Percentiles rank a stretch among this genome's conserved stretches.
Evolutionary conservation across 2,888 invertebrate genomes (phyloP).

Genomic region (Belgica antarctica): DNA sequence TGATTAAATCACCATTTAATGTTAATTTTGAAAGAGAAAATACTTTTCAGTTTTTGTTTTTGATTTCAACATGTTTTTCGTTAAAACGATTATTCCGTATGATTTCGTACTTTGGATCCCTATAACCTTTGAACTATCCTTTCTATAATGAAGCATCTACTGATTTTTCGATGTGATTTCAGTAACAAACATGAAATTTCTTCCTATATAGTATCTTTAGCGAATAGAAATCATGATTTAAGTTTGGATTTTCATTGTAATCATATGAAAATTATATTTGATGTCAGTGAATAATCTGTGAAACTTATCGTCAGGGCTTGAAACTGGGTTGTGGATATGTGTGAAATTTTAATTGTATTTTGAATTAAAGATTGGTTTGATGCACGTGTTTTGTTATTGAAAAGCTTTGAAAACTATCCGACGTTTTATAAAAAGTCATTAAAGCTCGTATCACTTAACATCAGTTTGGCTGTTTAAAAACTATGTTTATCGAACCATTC

Average conservation of each 20-base stretch:
- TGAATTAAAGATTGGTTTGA: not conserved
- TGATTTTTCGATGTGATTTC: conserved; percentile 16
- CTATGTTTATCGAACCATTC: too few relatives aligned
- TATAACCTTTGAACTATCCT: conserved; percentile 7
- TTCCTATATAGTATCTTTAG: conserved; percentile 16
- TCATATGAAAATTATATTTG: not conserved
- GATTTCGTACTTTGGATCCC: not conserved
- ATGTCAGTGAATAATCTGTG: conserved; percentile 7
- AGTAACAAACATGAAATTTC: not conserved
- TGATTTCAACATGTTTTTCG: not conserved
- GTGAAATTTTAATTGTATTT: too few relatives aligned
- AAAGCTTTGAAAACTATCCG: too few relatives aligned
- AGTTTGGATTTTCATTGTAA: conserved; percentile 23
- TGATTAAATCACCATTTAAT: conserved; percentile 1
- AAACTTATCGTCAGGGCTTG: too few relatives aligned
- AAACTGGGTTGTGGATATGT: too few relatives aligned
- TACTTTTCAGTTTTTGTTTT: not conserved
- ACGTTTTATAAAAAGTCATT: too few relatives aligned
- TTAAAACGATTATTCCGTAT: not conserved
- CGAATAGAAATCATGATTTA: not conserved
- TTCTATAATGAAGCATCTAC: not conserved
- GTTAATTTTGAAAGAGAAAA: not conserved
- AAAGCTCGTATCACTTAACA: too few relatives aligned
- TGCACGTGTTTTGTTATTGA: too few relatives aligned
- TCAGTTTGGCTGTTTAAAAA: too few relatives aligned